Evolutionary conservation across 35 echinoderm and acorn worm species (phyloP).

Genomic region (Apostichopus parvimensis): DNA sequence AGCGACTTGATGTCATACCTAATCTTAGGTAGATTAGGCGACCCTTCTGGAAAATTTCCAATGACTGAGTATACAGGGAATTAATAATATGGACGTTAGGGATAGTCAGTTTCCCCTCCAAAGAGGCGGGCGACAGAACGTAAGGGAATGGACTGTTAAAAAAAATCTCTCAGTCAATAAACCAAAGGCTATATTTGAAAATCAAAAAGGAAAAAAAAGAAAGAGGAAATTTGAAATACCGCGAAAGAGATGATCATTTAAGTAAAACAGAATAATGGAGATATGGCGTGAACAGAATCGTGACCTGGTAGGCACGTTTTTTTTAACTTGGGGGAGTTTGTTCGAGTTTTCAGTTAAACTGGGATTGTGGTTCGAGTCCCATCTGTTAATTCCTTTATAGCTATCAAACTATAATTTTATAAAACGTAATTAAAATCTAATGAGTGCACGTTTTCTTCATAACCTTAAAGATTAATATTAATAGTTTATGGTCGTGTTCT

Average conservation of each 20-base stretch:
- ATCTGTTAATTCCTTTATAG: too few relatives aligned
- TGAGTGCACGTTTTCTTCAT: too few relatives aligned
- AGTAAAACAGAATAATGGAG: too few relatives aligned
- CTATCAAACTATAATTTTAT: too few relatives aligned
- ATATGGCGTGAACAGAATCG: too few relatives aligned
- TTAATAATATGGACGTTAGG: not conserved
- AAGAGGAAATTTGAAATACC: not conserved
- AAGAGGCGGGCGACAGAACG: not conserved
- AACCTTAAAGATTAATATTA: too few relatives aligned
- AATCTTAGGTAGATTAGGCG: conserved; percentile 17
- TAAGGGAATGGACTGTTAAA: not conserved
- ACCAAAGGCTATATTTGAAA: not conserved
- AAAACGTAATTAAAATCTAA: too few relatives aligned
- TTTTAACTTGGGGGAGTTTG: too few relatives aligned
- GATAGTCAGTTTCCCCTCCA: not conserved
- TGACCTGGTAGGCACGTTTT: too few relatives aligned
- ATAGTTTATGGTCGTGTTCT: too few relatives aligned
- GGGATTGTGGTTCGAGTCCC: too few relatives aligned
- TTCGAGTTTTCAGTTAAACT: too few relatives aligned
- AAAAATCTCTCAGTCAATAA: not conserved
- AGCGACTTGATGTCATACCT: conserved; percentile 12
- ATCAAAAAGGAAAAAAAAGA: not conserved
- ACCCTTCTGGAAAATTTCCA: not conserved
- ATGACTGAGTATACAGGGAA: not conserved
- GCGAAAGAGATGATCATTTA: not conserved